Evolutionary conservation across 2,888 invertebrate species (phyloP).

Genomic region (Thumatha senex): DNA sequence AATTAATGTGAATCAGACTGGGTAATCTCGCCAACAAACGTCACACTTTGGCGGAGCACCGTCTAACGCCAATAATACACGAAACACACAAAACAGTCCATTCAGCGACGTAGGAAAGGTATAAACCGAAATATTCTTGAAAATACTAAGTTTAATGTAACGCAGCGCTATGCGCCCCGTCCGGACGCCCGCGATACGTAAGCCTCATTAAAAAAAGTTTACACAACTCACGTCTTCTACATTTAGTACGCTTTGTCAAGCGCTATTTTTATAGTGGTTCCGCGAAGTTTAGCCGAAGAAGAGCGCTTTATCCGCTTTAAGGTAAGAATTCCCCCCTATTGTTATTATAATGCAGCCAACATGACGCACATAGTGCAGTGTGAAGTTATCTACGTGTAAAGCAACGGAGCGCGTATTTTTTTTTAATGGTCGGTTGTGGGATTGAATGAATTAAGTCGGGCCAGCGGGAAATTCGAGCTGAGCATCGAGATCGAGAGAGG

Average conservation of each 20-base stretch:
- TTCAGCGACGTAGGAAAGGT: conserved; percentile 22
- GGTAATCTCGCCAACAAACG: conserved; percentile 54
- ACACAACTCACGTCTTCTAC: conserved; percentile 59
- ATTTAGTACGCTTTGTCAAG: conserved; percentile 42
- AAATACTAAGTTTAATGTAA: conserved; percentile 49
- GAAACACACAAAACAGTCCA: conserved; percentile 24
- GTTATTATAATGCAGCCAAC: conserved; percentile 82
- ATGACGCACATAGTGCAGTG: conserved; percentile 65
- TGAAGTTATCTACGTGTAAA: conserved; percentile 57
- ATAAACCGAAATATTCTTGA: conserved; percentile 38
- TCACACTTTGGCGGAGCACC: conserved; percentile 53
- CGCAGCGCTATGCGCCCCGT: conserved; percentile 57
- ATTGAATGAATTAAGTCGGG: conserved; percentile 23
- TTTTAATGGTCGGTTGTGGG: too few species aligned
- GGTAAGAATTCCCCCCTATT: conserved; percentile 60
- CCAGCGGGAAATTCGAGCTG: conserved; percentile 22
- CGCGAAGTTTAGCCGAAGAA: not conserved
- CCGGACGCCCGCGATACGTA: conserved; percentile 67
- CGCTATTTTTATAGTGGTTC: conserved; percentile 7
- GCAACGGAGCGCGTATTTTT: too few species aligned
- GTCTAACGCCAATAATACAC: conserved; percentile 34
- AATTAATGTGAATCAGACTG: conserved; percentile 74
- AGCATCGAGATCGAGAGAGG: conserved; percentile 4
- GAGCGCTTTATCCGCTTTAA: conserved; percentile 49
- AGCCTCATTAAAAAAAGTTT: conserved; percentile 74